Evolutionary conservation across 2,797 vertebrate genomes (phyloP).

Genomic region (Scolopax rusticola): DNA sequence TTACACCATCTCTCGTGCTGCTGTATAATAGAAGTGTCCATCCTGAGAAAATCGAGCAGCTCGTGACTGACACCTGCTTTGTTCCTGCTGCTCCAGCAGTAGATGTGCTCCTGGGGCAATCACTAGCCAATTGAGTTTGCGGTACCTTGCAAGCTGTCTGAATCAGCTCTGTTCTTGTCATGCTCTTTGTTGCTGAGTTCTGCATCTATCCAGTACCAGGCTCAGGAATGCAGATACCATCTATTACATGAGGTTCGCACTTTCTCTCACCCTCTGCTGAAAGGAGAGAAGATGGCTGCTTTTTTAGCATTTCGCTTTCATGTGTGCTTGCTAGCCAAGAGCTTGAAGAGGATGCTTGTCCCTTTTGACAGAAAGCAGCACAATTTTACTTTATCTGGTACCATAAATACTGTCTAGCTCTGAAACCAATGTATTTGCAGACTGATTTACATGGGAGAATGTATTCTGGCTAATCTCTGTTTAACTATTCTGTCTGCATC

Average conservation of each 20-base stretch:
- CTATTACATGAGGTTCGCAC: not conserved
- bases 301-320: not conserved
- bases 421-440: not conserved
- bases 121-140: not conserved
- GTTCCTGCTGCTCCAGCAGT: not conserved
- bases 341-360: not conserved
- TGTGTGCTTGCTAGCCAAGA: not conserved
- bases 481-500: slow-evolving; percentile 69
- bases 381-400: not conserved
- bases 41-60: not conserved
- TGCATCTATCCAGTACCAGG: not conserved
- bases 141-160: not conserved
- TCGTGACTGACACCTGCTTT: not conserved
- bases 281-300: not conserved
- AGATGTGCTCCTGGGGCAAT: not conserved
- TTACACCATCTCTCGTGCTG: not conserved
- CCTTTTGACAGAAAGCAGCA: not conserved
- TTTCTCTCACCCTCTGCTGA: not conserved
- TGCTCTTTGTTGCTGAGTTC: not conserved
- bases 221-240: not conserved
- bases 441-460: not conserved
- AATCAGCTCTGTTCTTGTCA: not conserved
- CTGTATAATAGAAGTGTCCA: not conserved
- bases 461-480: slow-evolving; percentile 40
- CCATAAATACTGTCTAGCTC: not conserved